Evolutionary conservation across 2,888 invertebrate species (phyloP).

Genomic region (Tolmerus cingulatus): DNA sequence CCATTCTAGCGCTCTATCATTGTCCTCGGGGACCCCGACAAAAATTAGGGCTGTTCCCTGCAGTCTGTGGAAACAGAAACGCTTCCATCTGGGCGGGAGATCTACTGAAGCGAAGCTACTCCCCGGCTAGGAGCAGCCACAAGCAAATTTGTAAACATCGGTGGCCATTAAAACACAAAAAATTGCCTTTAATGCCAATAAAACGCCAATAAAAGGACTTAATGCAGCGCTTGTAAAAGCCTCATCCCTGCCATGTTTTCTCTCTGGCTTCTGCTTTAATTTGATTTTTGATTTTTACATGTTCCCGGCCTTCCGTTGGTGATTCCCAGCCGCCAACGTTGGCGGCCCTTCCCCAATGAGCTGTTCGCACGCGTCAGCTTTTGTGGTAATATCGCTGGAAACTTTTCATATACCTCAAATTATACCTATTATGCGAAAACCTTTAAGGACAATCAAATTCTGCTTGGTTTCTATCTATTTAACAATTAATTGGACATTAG

Average conservation of each 20-base stretch:
- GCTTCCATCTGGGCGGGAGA: not conserved
- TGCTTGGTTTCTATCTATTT: not conserved
- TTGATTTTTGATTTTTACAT: constrained; percentile 38
- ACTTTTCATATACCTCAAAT: not conserved
- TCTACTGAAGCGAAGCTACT: not conserved
- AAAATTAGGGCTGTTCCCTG: not conserved
- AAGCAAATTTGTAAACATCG: constrained; percentile 22
- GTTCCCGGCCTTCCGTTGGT: not conserved
- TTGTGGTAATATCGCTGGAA: not conserved
- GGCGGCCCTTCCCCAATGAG: not conserved
- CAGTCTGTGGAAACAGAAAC: not conserved
- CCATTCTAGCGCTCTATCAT: not conserved
- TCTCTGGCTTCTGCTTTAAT: constrained; percentile 19
- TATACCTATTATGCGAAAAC: not conserved
- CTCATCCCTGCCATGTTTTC: constrained; percentile 5
- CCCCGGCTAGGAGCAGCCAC: not conserved
- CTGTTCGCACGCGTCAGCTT: not conserved
- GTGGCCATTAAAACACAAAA: constrained; percentile 42
- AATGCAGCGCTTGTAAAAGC: constrained; percentile 38
- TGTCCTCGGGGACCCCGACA: not conserved
- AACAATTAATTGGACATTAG: too few relatives aligned
- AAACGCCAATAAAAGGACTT: constrained; percentile 43
- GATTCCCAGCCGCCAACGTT: not conserved
- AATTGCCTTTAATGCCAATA: constrained; percentile 45
- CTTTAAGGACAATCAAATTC: not conserved